phyloP scores from a whole-genome alignment of 2,888 invertebrate genomes.

The Adela reaumurella region DNA sequence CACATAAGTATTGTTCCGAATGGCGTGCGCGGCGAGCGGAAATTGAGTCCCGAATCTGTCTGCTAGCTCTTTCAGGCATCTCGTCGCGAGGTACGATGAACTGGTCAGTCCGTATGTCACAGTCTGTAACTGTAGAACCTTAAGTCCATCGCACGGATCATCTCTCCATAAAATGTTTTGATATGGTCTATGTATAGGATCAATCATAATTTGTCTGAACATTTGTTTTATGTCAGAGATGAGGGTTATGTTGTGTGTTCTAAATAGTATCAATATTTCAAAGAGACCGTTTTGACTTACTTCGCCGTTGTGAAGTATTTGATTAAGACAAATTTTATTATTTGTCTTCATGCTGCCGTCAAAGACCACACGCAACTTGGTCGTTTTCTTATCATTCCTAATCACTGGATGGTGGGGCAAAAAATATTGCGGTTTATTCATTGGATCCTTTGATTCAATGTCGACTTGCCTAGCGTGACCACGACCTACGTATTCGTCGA shows the following conservation, averaged over 20 bases:
- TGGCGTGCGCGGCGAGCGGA: not conserved
- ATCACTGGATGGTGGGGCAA: slow-evolving; percentile 9
- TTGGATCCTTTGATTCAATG: slow-evolving; percentile 1
- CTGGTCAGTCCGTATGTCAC: not conserved
- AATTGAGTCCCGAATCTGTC: not conserved
- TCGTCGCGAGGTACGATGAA: not conserved
- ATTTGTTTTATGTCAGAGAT: not conserved
- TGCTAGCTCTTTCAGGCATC: not conserved
- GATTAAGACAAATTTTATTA: no score
- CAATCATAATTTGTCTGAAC: not conserved
- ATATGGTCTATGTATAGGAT: not conserved
- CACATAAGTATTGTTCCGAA: not conserved
- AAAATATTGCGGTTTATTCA: slow-evolving; percentile 7
- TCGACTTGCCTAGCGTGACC: slow-evolving; percentile 6
- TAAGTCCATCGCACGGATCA: not conserved
- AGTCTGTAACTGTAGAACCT: not conserved
- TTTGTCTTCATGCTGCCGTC: slow-evolving; percentile 8
- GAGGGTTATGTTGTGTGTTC: not conserved
- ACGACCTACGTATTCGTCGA: slow-evolving; percentile 6
- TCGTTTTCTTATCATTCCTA: slow-evolving; percentile 7
- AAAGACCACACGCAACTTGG: slow-evolving; percentile 4
- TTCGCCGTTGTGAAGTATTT: no score
- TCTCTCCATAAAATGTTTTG: not conserved
- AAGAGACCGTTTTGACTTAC: no score
- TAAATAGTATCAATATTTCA: no score